Conservation (phyloP, 2,113 vertebrate genomes). For the Sialia sialis region DNA sequence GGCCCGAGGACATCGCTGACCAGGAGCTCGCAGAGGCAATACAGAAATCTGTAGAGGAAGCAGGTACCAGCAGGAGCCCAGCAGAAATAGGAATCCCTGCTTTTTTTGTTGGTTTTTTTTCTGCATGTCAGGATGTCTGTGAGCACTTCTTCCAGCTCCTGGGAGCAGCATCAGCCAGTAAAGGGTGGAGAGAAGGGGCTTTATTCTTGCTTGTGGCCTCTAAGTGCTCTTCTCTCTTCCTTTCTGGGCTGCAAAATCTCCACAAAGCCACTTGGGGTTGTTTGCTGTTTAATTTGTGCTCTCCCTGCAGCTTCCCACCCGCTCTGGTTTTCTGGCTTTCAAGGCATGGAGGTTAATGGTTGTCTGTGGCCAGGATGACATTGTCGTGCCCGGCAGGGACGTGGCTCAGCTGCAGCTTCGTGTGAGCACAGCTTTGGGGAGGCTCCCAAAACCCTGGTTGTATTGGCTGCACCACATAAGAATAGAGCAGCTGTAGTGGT, state of each 20-base stretch:
- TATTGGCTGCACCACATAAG: background rate
- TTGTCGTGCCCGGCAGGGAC: accelerated
- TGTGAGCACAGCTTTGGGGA: background rate
- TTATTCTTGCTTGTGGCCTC: background rate
- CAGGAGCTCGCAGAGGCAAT: constrained; percentile 93
- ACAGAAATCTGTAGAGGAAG: constrained; percentile 94
- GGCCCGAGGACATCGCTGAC: constrained; percentile 90
- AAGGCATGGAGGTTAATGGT: background rate
- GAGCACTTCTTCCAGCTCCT: background rate
- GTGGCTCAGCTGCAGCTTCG: accelerated
- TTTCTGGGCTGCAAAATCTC: background rate
- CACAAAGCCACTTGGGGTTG: background rate
- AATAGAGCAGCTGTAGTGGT: background rate
- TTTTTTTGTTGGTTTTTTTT: background rate
- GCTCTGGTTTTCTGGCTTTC: background rate
- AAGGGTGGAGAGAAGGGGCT: background rate
- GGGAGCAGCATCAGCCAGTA: background rate
- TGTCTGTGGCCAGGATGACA: background rate
- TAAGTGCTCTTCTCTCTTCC: background rate
- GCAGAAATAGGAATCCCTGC: background rate
- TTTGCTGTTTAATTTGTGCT: background rate
- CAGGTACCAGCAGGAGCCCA: constrained; percentile 73
- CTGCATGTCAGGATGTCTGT: background rate
- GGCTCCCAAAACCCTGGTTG: background rate
- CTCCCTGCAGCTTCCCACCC: background rate